These are phyloP conservation scores for Meles meles DNA, from an alignment of 2,113 vertebrate genomes.

Conservation along the genomic window DNA sequence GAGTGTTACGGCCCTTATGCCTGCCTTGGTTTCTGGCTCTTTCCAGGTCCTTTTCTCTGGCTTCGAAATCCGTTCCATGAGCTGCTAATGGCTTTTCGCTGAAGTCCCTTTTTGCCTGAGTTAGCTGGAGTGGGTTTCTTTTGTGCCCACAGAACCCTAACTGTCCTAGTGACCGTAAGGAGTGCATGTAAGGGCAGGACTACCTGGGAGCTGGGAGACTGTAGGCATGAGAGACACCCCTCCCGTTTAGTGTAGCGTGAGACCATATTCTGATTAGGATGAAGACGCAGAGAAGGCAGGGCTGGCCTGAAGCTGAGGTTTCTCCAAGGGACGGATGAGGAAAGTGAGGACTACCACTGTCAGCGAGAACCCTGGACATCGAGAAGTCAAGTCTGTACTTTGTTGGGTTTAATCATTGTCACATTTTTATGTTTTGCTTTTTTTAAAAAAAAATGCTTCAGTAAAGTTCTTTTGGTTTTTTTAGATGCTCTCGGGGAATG, in stretches of 20 bases:
- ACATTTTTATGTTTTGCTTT: not conserved
- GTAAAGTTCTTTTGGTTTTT: not conserved
- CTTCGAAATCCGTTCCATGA: not conserved
- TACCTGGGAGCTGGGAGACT: not conserved
- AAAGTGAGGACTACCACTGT: too few species aligned
- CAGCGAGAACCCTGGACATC: not conserved
- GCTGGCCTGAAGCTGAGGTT: not conserved
- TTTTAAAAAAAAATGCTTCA: not conserved
- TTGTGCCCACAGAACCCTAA: not conserved
- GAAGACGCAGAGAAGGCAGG: not conserved
- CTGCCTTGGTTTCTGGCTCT: not conserved
- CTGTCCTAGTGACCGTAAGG: not conserved
- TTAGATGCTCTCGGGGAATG: not conserved
- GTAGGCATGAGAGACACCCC: not conserved
- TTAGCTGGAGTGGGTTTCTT: not conserved
- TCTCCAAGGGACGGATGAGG: accelerated
- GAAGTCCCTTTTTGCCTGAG: not conserved
- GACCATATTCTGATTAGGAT: not conserved
- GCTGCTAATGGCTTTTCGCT: not conserved
- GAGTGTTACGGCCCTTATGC: not conserved
- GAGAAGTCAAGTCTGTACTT: not conserved
- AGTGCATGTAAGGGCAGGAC: not conserved
- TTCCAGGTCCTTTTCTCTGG: not conserved
- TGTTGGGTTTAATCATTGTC: not conserved
- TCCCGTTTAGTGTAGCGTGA: not conserved